phyloP scores from a whole-genome alignment of 2,113 vertebrate species.

The Pogona vitticeps region DNA sequence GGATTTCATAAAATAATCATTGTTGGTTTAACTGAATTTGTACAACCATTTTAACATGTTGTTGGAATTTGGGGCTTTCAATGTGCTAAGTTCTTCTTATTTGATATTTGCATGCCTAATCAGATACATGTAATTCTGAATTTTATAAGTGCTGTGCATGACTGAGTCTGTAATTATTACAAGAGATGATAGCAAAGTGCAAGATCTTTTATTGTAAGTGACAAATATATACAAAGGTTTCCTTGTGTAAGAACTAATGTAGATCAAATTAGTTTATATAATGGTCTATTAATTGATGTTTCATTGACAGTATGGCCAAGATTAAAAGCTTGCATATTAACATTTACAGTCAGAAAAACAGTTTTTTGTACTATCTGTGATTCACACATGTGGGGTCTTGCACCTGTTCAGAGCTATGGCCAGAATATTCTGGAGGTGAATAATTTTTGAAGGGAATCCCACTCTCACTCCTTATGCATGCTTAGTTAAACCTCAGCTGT shows the following conservation, averaged over 20 bases:
- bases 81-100: background rate
- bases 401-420: too few species aligned
- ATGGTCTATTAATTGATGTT: background rate
- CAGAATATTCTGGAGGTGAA: too few species aligned
- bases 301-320: background rate
- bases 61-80: background rate
- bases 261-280: background rate
- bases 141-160: background rate
- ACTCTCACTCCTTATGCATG: too few species aligned
- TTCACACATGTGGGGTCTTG: too few species aligned
- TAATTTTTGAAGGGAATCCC: too few species aligned
- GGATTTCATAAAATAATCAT: background rate
- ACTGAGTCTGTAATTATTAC: background rate
- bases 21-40: background rate
- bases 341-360: background rate
- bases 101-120: background rate
- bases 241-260: background rate
- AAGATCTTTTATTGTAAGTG: slow-evolving; percentile 25
- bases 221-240: background rate
- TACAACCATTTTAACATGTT: background rate
- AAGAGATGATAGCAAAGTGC: background rate
- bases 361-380: too few species aligned
- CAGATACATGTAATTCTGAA: background rate
- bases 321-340: background rate
- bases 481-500: too few species aligned